Evolutionary conservation across 2,888 invertebrate species (phyloP), one percentile per base, ranked within the genome.

Genomic region (Drosophila lacicola): DNA sequence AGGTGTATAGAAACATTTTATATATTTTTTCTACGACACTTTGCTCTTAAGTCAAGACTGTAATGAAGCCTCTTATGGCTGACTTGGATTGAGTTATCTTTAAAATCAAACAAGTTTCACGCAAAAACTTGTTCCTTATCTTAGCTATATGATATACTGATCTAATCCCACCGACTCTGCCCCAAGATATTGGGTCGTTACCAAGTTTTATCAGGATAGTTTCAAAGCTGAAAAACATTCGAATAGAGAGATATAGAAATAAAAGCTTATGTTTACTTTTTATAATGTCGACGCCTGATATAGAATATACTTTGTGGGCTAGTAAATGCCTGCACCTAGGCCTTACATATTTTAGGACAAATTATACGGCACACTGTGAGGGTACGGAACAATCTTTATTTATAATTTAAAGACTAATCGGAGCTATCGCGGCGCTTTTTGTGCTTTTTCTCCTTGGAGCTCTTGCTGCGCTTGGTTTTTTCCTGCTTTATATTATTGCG

Each of bases 401-500:
- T 19, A 29, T n/a, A 6, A n/a, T 36, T 11, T 2, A 4, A 4
- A 4, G 3, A 13, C 13, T 42, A 50, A 50, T 70, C 72, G 14
- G 72, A 64, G 19, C 57, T 71, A 1, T 54, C 9, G 5, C 45
- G 47, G 21, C 65, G 47, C 11, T 58, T 58, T 62, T 71, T 14
- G 41, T 34, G 62, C 5, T 65, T 76, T 10, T 75, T 74, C 14
- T 74, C 71, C 14, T 71, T 76, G 36, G 58, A 50, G 4, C 42
- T 58, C 13, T 75, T 70, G n/a, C 39, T 76, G 2, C n/a, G 42
- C 14, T 64, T 67, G 2, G 34, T 39, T 8, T 42, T 73, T 34
- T 75, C 78, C 17, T 78, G 58, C 17, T 78, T 75, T 8, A 67
- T 46, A 9, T 2, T 53, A 13, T 53, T 45, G 4, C 33, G 3